Evolutionary conservation across 2,113 vertebrate genomes (phyloP).

Genomic region (Proteles cristata): DNA sequence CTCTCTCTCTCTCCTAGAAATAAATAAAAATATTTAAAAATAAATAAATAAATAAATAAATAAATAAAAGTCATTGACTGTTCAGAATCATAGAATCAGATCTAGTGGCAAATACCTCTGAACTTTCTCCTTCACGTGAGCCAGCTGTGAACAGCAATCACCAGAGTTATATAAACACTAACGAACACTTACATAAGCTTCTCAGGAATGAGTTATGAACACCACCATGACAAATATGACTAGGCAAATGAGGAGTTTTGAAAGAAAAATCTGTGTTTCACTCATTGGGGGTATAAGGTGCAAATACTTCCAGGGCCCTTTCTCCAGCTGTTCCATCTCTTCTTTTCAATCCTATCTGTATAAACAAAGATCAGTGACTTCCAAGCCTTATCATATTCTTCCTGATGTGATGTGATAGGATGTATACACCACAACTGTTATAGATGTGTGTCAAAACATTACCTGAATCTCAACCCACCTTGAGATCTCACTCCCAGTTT

Average conservation of each 20-base stretch:
- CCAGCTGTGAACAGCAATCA: conserved; percentile 65
- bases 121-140: conserved; percentile 80
- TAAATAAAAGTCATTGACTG: conserved; percentile 73
- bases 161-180: conserved; percentile 82
- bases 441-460: neutral
- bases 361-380: neutral
- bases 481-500: neutral
- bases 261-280: neutral
- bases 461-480: neutral
- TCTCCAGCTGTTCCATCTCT: neutral
- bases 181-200: conserved; percentile 82
- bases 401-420: neutral
- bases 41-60: too few species aligned
- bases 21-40: too few species aligned
- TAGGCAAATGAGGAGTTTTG: conserved; percentile 41
- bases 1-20: too few species aligned
- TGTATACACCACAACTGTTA: neutral
- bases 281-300: neutral
- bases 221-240: neutral
- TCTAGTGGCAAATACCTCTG: conserved; percentile 77
- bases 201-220: conserved; percentile 73
- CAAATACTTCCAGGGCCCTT: neutral
- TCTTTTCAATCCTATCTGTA: neutral
- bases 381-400: neutral
- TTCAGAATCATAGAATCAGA: conserved; percentile 77